Conservation (phyloP, 2,113 vertebrate species). For the Caranx melampygus region DNA sequence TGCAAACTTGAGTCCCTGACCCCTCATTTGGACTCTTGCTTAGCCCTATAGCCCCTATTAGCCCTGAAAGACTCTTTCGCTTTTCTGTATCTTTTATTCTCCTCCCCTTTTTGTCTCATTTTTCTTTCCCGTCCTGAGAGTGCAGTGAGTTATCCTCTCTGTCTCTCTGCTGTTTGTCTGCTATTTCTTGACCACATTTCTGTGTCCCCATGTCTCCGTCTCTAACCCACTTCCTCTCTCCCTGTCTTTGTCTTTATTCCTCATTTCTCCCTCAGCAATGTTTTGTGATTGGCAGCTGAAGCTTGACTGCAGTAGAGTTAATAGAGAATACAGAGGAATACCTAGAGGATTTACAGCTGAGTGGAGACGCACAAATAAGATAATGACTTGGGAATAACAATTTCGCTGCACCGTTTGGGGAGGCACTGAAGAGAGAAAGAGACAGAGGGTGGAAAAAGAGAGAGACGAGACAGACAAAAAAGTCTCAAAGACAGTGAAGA, state of each 20-base stretch:
- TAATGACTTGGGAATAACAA: constrained; percentile 84
- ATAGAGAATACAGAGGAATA: constrained; percentile 80
- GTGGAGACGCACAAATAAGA: constrained; percentile 83
- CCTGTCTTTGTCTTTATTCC: constrained; percentile 59
- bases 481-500: constrained; percentile 51
- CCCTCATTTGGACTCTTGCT: constrained; percentile 46
- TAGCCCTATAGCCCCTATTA: constrained; percentile 58
- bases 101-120: background rate
- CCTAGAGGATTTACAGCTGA: constrained; percentile 82
- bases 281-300: constrained; percentile 81
- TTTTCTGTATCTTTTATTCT: constrained; percentile 21
- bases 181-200: constrained; percentile 35
- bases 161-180: constrained; percentile 24
- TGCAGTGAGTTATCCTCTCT: constrained; percentile 19
- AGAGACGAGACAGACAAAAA: constrained; percentile 50
- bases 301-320: constrained; percentile 77
- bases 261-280: constrained; percentile 65
- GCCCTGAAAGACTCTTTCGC: constrained; percentile 29
- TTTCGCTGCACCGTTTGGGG: constrained; percentile 67
- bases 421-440: constrained; percentile 47
- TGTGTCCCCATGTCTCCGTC: constrained; percentile 10
- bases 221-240: background rate
- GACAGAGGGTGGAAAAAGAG: constrained; percentile 32
- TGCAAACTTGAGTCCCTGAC: constrained; percentile 49
- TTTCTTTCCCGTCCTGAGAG: background rate